Percentiles rank a stretch among this genome's conserved stretches.
These are phyloP conservation scores for Limanda limanda DNA, from an alignment of 2,113 vertebrate species.

Conservation along the genomic window DNA sequence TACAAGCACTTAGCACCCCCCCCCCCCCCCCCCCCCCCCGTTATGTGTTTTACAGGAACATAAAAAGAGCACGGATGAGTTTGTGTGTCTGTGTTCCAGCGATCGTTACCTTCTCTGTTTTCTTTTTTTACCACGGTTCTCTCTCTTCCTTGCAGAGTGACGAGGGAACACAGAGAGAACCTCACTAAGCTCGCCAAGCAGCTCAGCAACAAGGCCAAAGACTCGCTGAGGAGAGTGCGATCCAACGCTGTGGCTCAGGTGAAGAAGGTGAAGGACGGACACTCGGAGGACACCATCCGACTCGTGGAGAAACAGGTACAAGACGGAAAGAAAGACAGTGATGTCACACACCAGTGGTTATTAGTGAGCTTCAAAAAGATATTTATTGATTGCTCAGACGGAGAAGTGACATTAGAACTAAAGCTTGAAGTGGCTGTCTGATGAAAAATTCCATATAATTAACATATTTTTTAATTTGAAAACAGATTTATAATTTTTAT, in stretches of 20 bases:
- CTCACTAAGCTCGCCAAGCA: conserved; percentile 92
- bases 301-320: conserved; percentile 94
- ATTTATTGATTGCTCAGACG: no score
- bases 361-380: no score
- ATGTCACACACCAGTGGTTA: neutral
- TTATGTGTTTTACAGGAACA: conserved; percentile 2
- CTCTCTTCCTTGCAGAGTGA: conserved; percentile 83
- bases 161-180: conserved; percentile 92
- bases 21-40: neutral
- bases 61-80: neutral
- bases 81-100: neutral
- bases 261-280: conserved; percentile 88
- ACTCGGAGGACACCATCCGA: conserved; percentile 91
- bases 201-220: conserved; percentile 93
- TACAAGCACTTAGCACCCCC: conserved; percentile 15
- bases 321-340: neutral
- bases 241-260: conserved; percentile 83
- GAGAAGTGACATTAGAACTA: no score
- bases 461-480: no score
- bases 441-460: no score
- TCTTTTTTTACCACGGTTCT: neutral
- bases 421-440: no score
- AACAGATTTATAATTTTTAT: no score
- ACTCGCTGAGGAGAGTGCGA: conserved; percentile 88
- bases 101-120: neutral